Conservation (phyloP, 2,113 vertebrate species). For the Rhinoderma darwinii region DNA sequence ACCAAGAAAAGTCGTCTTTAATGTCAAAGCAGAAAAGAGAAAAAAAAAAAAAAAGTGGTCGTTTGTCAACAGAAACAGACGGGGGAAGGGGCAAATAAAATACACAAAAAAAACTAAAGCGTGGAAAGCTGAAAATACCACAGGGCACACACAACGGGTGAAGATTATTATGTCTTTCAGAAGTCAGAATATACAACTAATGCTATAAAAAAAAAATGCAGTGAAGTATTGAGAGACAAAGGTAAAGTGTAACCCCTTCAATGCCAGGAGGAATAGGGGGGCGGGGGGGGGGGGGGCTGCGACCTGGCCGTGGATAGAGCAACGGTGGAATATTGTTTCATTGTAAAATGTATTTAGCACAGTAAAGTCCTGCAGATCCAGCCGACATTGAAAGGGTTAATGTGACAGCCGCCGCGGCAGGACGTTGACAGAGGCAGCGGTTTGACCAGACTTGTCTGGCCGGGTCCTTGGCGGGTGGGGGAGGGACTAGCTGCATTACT, state of each 20-base stretch:
- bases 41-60: slow-evolving; percentile 2
- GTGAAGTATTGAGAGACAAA: slow-evolving; percentile 31
- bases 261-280: slow-evolving; percentile 7
- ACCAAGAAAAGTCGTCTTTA: slow-evolving; percentile 48
- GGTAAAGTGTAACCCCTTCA: slow-evolving; percentile 48
- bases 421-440: not conserved
- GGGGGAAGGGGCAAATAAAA: not conserved
- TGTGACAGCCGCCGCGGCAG: not conserved
- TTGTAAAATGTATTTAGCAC: slow-evolving; percentile 14
- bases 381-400: slow-evolving; percentile 44
- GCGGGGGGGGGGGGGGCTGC: not conserved
- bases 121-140: slow-evolving; percentile 29
- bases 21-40: slow-evolving; percentile 44
- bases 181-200: slow-evolving; percentile 45
- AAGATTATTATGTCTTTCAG: not conserved
- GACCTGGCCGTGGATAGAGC: not conserved
- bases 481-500: not conserved
- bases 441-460: not conserved
- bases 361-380: slow-evolving; percentile 34
- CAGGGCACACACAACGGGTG: slow-evolving; percentile 36
- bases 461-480: not conserved
- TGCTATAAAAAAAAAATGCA: slow-evolving; percentile 42
- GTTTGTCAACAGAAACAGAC: slow-evolving; percentile 26
- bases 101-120: not conserved
- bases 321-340: not conserved